These are phyloP conservation scores for Reinhardtius hippoglossoides DNA, from an alignment of 2,113 vertebrate genomes.

Conservation along the genomic window DNA sequence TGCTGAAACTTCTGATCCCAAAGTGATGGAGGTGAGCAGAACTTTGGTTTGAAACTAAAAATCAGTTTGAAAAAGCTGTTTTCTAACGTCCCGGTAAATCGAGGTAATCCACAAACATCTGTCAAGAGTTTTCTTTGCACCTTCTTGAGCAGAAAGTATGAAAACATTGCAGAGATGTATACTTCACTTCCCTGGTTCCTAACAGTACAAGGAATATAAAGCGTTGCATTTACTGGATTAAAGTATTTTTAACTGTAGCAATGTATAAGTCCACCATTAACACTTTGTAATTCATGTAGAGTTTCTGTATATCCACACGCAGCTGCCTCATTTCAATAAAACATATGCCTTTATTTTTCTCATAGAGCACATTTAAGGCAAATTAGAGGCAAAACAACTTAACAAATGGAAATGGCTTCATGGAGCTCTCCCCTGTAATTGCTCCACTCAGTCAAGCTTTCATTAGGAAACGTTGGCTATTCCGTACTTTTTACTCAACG, in stretches of 20 bases:
- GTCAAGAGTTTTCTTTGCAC: constrained; percentile 7
- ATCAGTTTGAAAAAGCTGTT: not conserved
- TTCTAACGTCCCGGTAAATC: not conserved
- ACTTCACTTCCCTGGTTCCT: too few relatives aligned
- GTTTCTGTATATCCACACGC: not conserved
- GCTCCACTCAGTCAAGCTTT: constrained; percentile 68
- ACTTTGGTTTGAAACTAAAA: not conserved
- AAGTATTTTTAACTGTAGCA: not conserved
- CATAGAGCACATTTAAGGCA: constrained; percentile 63
- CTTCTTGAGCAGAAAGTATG: not conserved
- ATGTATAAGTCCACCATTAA: not conserved
- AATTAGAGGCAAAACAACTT: constrained; percentile 71
- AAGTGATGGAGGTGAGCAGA: constrained; percentile 4
- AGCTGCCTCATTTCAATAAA: constrained; percentile 55
- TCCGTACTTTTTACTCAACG: constrained; percentile 32
- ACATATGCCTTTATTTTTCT: constrained; percentile 50
- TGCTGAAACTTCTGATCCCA: constrained; percentile 36
- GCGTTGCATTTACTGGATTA: not conserved
- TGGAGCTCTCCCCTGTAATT: constrained; percentile 70
- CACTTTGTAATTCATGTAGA: not conserved
- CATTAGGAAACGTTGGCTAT: constrained; percentile 49
- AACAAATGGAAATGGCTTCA: constrained; percentile 68
- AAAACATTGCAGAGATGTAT: not conserved
- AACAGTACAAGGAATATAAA: not conserved
- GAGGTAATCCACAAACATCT: constrained; percentile 18